A percentile compares a stretch with the other conserved stretches of the same genome.
These are phyloP conservation scores for Austrofundulus limnaeus DNA, from an alignment of 2,113 vertebrate genomes.

Conservation along the genomic window DNA sequence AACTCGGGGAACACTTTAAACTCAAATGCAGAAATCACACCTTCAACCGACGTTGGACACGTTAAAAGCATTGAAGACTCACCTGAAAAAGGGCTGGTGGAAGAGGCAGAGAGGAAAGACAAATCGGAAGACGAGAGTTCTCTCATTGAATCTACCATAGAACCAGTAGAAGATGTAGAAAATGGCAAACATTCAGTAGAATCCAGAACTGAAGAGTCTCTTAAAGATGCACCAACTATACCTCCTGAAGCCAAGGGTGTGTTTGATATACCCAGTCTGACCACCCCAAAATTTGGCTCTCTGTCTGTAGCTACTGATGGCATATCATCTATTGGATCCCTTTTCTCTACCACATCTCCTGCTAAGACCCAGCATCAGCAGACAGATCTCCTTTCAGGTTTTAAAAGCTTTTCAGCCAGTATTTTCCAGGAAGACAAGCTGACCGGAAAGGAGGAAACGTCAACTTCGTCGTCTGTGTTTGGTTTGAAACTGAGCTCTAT, in stretches of 20 bases:
- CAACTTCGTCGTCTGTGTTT: slow-evolving; percentile 76
- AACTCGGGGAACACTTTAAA: slow-evolving; percentile 38
- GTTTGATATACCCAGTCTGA: slow-evolving; percentile 81
- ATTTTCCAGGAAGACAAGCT: slow-evolving; percentile 85
- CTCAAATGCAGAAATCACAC: slow-evolving; percentile 27
- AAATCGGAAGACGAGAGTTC: slow-evolving; percentile 51
- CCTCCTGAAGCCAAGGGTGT: slow-evolving; percentile 61
- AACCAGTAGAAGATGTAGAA: slow-evolving; percentile 7
- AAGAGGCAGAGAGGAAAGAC: slow-evolving; percentile 46
- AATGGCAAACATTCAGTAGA: slow-evolving; percentile 8
- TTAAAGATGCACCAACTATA: slow-evolving; percentile 31
- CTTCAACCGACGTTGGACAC: slow-evolving; percentile 26
- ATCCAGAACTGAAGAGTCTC: slow-evolving; percentile 6
- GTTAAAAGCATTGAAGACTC: slow-evolving; percentile 20
- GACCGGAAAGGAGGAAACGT: slow-evolving; percentile 63
- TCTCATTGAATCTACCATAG: slow-evolving; percentile 14
- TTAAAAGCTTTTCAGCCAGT: slow-evolving; percentile 85
- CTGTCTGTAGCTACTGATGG: slow-evolving; percentile 77
- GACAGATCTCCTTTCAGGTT: slow-evolving; percentile 81
- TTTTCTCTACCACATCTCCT: slow-evolving; percentile 80
- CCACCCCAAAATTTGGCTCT: slow-evolving; percentile 80
- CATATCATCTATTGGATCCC: slow-evolving; percentile 81
- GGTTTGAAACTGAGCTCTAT: slow-evolving; percentile 84
- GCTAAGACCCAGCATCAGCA: slow-evolving; percentile 54
- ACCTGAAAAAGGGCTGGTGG: slow-evolving; percentile 44